phyloP scores from a whole-genome alignment of 2,113 vertebrate genomes.

The Clarias macrocephalus region DNA sequence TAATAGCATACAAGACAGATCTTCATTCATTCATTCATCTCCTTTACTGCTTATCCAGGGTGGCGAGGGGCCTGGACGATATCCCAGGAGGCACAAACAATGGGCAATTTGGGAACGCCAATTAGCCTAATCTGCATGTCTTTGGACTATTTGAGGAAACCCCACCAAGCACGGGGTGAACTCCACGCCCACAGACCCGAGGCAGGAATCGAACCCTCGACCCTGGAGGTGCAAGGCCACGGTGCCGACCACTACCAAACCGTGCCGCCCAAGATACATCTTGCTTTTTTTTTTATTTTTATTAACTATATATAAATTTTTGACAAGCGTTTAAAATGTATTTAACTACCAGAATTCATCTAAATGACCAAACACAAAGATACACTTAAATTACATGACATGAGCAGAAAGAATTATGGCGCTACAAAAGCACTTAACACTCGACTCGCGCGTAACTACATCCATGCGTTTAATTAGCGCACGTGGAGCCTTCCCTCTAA shows the following conservation, averaged over 20 bases:
- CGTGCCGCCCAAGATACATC: background rate
- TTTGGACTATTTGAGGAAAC: too few relatives aligned
- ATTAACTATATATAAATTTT: conserved; percentile 16
- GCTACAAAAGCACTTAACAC: conserved; percentile 50
- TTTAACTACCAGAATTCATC: conserved; percentile 30
- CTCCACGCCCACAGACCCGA: too few relatives aligned
- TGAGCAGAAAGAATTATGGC: conserved; percentile 28
- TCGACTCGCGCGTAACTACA: conserved; percentile 50
- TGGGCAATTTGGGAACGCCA: too few relatives aligned
- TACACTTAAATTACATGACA: conserved; percentile 28
- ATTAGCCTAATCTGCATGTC: too few relatives aligned
- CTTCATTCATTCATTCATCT: too few relatives aligned
- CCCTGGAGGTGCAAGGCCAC: too few relatives aligned
- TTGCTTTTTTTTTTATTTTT: conserved; percentile 1
- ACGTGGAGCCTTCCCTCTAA: conserved; percentile 43
- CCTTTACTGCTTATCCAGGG: too few relatives aligned
- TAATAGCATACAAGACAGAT: background rate
- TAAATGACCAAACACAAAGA: conserved; percentile 25
- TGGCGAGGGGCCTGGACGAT: too few relatives aligned
- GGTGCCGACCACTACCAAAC: too few relatives aligned
- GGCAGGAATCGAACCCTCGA: too few relatives aligned
- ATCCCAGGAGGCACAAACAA: too few relatives aligned
- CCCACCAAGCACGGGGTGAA: too few relatives aligned
- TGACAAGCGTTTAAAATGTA: conserved; percentile 8
- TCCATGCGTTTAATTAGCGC: conserved; percentile 46